These are phyloP conservation scores for Tricholaema leucomelas DNA, from an alignment of 2,113 vertebrate genomes.

Conservation along the genomic window DNA sequence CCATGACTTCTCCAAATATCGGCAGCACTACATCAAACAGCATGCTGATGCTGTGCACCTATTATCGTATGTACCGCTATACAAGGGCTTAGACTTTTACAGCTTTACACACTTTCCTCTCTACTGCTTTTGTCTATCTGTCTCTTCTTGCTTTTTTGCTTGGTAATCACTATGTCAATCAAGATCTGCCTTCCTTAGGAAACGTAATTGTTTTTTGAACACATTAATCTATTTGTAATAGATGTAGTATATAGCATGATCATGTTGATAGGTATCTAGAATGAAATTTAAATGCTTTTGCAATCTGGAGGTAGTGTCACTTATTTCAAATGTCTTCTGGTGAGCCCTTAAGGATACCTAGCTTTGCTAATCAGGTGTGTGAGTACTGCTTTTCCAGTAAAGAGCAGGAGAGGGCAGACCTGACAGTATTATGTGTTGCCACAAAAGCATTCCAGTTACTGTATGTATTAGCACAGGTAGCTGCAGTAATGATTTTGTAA, in stretches of 20 bases:
- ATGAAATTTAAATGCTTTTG: background rate
- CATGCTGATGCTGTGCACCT: conserved; percentile 92
- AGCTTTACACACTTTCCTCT: background rate
- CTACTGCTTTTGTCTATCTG: background rate
- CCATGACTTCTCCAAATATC: conserved; percentile 91
- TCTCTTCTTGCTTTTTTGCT: background rate
- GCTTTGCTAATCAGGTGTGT: background rate
- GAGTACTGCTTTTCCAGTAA: background rate
- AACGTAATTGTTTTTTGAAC: background rate
- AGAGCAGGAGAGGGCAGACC: background rate
- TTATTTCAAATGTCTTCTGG: background rate
- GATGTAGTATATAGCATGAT: background rate
- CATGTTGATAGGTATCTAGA: background rate
- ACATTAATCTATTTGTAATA: background rate
- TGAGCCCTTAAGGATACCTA: background rate
- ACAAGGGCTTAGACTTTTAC: background rate
- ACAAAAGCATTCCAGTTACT: background rate
- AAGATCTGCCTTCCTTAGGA: background rate
- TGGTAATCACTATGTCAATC: background rate
- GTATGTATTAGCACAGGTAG: background rate
- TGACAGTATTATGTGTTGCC: background rate
- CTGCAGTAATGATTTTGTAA: background rate
- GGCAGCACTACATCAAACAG: conserved; percentile 90
- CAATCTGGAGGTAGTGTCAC: background rate
- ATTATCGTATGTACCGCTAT: conserved; percentile 84